Conservation (phyloP, 2,113 vertebrate genomes). For the Ondatra zibethicus region DNA sequence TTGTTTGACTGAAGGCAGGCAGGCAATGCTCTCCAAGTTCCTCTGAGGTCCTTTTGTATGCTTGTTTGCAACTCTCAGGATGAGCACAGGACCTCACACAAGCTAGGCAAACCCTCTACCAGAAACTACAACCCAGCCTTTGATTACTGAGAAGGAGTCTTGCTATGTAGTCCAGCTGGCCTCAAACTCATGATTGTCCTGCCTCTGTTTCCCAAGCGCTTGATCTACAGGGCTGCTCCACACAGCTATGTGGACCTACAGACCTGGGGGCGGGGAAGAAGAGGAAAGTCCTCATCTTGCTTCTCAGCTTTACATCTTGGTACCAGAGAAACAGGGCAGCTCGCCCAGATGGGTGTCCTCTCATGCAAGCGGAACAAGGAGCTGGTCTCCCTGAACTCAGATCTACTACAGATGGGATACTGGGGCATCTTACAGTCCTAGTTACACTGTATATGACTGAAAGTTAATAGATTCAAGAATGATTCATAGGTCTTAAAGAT, state of each 20-base stretch:
- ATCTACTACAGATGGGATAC: background rate
- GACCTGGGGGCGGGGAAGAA: background rate
- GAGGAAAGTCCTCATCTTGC: background rate
- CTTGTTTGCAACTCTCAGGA: background rate
- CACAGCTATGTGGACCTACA: background rate
- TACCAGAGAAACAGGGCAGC: background rate
- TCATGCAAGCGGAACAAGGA: background rate
- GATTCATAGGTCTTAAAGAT: background rate
- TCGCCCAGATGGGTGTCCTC: background rate
- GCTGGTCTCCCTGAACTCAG: background rate
- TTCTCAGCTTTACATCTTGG: background rate
- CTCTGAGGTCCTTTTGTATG: background rate
- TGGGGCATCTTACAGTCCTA: background rate
- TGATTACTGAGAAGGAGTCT: background rate
- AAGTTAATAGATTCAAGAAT: background rate
- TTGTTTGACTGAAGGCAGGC: background rate
- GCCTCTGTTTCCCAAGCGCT: background rate
- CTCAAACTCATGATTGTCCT: background rate
- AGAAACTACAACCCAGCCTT: background rate
- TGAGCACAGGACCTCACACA: background rate
- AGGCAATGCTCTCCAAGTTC: background rate
- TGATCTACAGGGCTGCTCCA: background rate
- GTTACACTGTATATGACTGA: too few relatives aligned
- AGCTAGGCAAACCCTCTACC: background rate
- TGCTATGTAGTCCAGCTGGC: background rate